Conservation (phyloP, 2,797 vertebrate species). For the Epinephelus awoara region DNA sequence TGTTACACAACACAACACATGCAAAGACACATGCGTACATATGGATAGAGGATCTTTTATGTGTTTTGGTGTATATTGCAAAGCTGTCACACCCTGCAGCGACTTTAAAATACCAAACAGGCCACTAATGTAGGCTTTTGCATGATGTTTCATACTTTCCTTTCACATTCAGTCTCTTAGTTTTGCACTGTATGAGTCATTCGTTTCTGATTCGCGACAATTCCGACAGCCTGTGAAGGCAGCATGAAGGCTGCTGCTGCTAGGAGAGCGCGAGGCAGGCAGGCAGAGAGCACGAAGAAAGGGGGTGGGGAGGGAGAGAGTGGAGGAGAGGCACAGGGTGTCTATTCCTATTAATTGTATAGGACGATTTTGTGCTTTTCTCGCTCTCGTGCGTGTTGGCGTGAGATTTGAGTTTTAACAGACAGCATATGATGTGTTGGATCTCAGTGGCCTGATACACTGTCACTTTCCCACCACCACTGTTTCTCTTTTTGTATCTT, state of each 20-base stretch:
- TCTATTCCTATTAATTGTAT: slow-evolving; percentile 75
- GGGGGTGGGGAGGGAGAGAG: slow-evolving; percentile 75
- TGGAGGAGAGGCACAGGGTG: slow-evolving; percentile 61
- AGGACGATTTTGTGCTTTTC: slow-evolving; percentile 65
- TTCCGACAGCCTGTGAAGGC: slow-evolving; percentile 39
- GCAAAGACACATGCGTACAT: too few relatives aligned
- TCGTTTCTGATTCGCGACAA: slow-evolving; percentile 14
- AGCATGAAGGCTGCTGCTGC: slow-evolving; percentile 76
- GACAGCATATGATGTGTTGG: slow-evolving; percentile 48
- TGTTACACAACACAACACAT: too few relatives aligned
- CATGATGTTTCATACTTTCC: background rate
- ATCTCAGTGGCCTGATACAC: slow-evolving; percentile 55
- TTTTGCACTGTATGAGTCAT: background rate
- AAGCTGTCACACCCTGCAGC: background rate
- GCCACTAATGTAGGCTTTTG: too few relatives aligned
- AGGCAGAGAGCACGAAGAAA: slow-evolving; percentile 80
- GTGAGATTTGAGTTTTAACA: slow-evolving; percentile 56
- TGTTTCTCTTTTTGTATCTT: slow-evolving; percentile 77
- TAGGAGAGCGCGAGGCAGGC: slow-evolving; percentile 80
- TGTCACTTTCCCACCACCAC: slow-evolving; percentile 70
- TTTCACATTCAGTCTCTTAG: background rate
- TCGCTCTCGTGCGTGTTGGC: slow-evolving; percentile 45
- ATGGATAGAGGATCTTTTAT: too few relatives aligned
- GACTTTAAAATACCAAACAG: background rate
- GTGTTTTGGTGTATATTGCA: background rate